Percentiles rank a stretch among this genome's conserved stretches.
Conservation (phyloP, 2,797 vertebrate species). For the Microtus californicus region DNA sequence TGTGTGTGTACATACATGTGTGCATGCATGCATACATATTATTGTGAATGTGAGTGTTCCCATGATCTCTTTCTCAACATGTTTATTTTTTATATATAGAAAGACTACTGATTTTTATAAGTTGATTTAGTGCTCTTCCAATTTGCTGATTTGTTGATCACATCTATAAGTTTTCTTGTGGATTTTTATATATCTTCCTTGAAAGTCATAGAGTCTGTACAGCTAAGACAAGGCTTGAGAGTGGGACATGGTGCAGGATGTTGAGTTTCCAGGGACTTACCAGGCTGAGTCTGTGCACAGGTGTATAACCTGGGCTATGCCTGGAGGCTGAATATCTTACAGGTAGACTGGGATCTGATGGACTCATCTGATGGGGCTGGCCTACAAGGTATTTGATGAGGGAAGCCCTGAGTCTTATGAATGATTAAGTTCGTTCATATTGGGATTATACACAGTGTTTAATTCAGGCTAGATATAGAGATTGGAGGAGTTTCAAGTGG, state of each 20-base stretch:
- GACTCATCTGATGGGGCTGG: background rate
- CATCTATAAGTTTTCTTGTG: background rate
- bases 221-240: background rate
- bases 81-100: background rate
- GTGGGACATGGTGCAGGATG: background rate
- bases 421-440: background rate
- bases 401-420: background rate
- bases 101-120: background rate
- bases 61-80: background rate
- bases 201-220: background rate
- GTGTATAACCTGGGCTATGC: background rate
- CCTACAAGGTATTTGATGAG: background rate
- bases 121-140: background rate
- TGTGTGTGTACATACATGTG: background rate
- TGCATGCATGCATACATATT: background rate
- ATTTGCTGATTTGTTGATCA: background rate
- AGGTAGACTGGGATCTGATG: background rate
- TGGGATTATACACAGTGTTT: background rate
- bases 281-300: background rate
- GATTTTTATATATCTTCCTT: background rate
- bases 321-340: background rate
- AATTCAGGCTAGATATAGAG: background rate
- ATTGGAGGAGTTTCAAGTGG: background rate
- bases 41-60: background rate
- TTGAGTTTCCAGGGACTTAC: background rate